Evolutionary conservation across 2,113 vertebrate species (phyloP), one percentile per base, ranked within the genome.

Genomic region (Azemiops feae): DNA sequence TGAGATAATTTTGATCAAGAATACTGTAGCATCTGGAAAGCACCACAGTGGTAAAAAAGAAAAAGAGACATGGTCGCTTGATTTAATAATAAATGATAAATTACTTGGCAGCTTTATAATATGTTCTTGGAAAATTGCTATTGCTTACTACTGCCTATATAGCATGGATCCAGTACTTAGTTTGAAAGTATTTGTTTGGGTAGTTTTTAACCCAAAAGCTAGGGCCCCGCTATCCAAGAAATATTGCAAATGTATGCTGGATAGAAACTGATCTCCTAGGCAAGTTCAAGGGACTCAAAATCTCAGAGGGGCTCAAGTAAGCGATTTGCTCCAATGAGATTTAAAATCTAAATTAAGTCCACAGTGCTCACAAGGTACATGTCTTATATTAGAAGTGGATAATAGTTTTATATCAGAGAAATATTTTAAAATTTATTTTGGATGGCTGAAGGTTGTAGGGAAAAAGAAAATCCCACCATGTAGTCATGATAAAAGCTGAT

Each of bases 101-200:
- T 92, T 2, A 43, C 20, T 16, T 34, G 54, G 93, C 22, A 16
- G 43, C 30, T 55, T 52, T 87, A 22, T 18, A 87, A 30, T 43
- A 8, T 90, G 8, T 50, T 94, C 53, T 4, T 90, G 23, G 20
- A 34, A 6, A 94, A 7, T 1, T 1, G 2, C 5, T 81, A 52
- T 57, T 0, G 0, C 0, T 0, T 30, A 45, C 1, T 27, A 43
- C 2, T 0, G 43, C 39, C 27, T n/a, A 25, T n/a, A 25, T 0
- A 87, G 85, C 4, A 20, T 64, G 64, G 27, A 69, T 18, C 74
- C 85, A 85, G 23, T 53, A 88, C 88, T 88, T 53, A 74, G 53
- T 86, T 20, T 18, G 43, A 25, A 91, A 85, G 14, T 50, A 27
- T 88, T 88, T 4, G 12, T 69, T 74, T 74, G 14, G 50, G 20